Evolutionary conservation across 2,888 invertebrate species (phyloP).

Genomic region (Apotomis turbidana): DNA sequence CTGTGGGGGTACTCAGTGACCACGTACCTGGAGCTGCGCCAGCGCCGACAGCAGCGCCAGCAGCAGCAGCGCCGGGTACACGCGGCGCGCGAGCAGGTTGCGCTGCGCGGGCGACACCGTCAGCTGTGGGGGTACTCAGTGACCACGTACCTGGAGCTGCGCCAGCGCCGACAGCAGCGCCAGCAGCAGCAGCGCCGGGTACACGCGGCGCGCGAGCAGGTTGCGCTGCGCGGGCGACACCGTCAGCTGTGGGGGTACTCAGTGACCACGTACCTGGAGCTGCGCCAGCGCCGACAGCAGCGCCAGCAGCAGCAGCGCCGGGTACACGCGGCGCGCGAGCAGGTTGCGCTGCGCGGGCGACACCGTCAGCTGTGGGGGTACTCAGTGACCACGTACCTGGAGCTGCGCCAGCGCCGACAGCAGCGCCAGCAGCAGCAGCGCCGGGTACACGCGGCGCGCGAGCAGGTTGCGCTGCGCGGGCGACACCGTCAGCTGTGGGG

Average conservation of each 20-base stretch:
- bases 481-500: constrained; percentile 67
- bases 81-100: constrained; percentile 91
- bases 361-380: no score
- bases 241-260: no score
- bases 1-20: no score
- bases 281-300: no score
- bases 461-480: constrained; percentile 62
- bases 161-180: no score
- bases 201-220: constrained; percentile 92
- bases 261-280: no score
- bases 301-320: constrained; percentile 52
- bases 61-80: constrained; percentile 91
- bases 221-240: constrained; percentile 79
- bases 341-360: constrained; percentile 70
- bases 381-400: no score
- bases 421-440: constrained; percentile 51
- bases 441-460: constrained; percentile 19
- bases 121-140: no score
- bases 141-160: no score
- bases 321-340: constrained; percentile 81
- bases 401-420: no score
- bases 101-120: constrained; percentile 81
- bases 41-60: no score
- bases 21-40: no score
- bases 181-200: constrained; percentile 74